Conservation (phyloP, 2,888 invertebrate genomes). For the Scelioninae gen. 2 region DNA sequence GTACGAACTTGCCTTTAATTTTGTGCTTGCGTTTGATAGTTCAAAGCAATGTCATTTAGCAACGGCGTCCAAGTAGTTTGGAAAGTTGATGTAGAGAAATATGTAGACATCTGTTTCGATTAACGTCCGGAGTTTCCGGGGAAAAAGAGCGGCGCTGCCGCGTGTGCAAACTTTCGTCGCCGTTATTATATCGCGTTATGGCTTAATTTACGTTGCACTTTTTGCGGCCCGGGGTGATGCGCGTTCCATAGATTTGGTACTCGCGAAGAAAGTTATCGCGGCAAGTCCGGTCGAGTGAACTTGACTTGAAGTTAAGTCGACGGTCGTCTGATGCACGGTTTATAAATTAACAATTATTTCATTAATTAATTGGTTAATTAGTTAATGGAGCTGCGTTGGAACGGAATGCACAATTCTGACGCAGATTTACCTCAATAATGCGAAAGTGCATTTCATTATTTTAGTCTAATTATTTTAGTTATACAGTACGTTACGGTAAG, state of each 20-base stretch:
- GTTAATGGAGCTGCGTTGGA: too few species aligned
- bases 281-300: too few species aligned
- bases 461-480: too few species aligned
- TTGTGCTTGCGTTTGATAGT: conserved; percentile 32
- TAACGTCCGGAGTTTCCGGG: conserved; percentile 17
- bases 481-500: too few species aligned
- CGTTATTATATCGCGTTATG: conserved; percentile 6
- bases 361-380: too few species aligned
- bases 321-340: too few species aligned
- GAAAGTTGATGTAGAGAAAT: conserved; percentile 43
- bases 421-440: too few species aligned
- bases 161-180: conserved; percentile 17
- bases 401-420: too few species aligned
- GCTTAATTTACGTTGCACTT: conserved; percentile 1
- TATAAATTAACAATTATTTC: too few species aligned
- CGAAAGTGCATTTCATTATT: too few species aligned
- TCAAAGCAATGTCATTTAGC: conserved; percentile 50
- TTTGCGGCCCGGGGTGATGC: background rate
- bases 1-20: conserved; percentile 42
- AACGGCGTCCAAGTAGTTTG: conserved; percentile 41
- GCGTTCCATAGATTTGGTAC: background rate
- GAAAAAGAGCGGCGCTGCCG: conserved; percentile 17
- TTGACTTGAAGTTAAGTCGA: too few species aligned
- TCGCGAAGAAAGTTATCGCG: too few species aligned
- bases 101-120: conserved; percentile 27